Base-by-base conservation (phyloP, 2,888 invertebrate genomes). In the Baronia brevicornis region DNA sequence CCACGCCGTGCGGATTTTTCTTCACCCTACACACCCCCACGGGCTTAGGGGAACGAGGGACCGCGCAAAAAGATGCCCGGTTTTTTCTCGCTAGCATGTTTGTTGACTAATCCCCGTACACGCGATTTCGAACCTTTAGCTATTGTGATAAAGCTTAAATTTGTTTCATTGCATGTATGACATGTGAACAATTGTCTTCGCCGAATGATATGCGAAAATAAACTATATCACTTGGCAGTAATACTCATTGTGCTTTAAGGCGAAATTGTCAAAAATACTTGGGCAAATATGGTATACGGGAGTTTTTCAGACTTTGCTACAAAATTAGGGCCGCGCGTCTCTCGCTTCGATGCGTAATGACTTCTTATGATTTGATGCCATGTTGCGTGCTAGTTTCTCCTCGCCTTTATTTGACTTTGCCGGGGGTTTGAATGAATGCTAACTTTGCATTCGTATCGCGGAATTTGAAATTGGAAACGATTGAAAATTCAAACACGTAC, bases 311-410 rank as follows among this genome's bases (percentile, higher is more conserved):
- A 60, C 59, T 65, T 65, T 56, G 55, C 47, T 58, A 54, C 58
- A 51, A 63, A 71, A 73, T 78, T 72, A 73, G 77, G 78, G 78
- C 64, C 59, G 55, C 54, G 44, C 56, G 54, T 54, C 51, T 51
- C 51, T 54, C 69, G 72, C 70, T 65, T 60, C 71, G 64, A 68
- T 73, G 68, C 67, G 62, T 80, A 79, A 82, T 78, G 82, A 82
- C 78, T 79, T 79, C 74, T 80, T 78, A 79, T 79, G 79, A 78
- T 78, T 74, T 73, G 70, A 71, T 74, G 80, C 75, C 78, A 71
- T 70, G 69, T 77, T 70, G 68, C 63, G 69, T 66, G 60, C 64
- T 64, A 59, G 68, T 67, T 64, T 71, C 58, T 49, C 38, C 48
- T 43, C 51, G 52, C 54, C 57, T 66, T 64, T 68, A 62, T 72